These are phyloP conservation scores for Hemithea aestivaria DNA, from an alignment of 2,888 invertebrate genomes.

Conservation along the genomic window DNA sequence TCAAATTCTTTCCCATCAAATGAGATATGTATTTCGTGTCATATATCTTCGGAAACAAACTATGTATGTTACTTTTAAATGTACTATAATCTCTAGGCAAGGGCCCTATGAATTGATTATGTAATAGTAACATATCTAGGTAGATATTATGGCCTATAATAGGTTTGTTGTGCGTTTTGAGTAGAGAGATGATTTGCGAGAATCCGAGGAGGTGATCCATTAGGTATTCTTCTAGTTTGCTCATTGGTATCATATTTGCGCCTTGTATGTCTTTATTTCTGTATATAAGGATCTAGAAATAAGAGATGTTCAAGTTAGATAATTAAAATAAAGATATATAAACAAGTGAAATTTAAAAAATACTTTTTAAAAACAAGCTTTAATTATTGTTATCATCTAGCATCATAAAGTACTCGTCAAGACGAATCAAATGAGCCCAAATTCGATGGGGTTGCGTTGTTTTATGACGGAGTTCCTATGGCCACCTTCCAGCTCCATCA, in stretches of 20 bases:
- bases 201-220: conserved; percentile 81
- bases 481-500: too few relatives aligned
- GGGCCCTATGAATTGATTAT: conserved; percentile 84
- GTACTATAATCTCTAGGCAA: conserved; percentile 81
- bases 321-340: too few relatives aligned
- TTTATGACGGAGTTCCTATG: too few relatives aligned
- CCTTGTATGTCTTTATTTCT: conserved; percentile 61
- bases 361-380: too few relatives aligned
- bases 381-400: too few relatives aligned
- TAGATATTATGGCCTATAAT: conserved; percentile 88
- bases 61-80: conserved; percentile 82
- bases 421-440: too few relatives aligned
- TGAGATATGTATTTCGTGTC: conserved; percentile 87
- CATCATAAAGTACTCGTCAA: too few relatives aligned
- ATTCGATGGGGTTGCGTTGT: too few relatives aligned
- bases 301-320: not conserved
- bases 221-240: conserved; percentile 69
- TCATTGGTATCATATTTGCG: conserved; percentile 51
- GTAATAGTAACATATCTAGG: conserved; percentile 83
- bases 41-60: conserved; percentile 82
- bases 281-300: conserved; percentile 63
- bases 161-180: conserved; percentile 82
- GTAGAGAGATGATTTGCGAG: conserved; percentile 80
- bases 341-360: too few relatives aligned
- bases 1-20: conserved; percentile 65